These are phyloP conservation scores for Apostichopus parvimensis DNA, from an alignment of 35 echinoderm and acorn worm species.

Conservation along the genomic window DNA sequence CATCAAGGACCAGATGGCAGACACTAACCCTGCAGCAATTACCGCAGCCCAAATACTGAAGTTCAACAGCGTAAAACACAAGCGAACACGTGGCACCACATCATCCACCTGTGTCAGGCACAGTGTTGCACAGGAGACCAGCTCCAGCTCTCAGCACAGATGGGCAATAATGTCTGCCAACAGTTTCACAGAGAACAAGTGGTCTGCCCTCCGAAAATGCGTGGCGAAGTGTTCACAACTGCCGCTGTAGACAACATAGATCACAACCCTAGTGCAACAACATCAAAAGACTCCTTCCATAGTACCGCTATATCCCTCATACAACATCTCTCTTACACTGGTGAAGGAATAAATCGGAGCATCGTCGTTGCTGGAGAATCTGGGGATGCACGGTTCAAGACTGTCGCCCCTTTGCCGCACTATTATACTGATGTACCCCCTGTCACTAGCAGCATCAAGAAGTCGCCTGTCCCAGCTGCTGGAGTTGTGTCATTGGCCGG, in stretches of 20 bases:
- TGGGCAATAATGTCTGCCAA: constrained; percentile 68
- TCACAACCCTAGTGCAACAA: constrained; percentile 57
- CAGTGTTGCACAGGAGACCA: constrained; percentile 15
- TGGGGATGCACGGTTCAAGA: too few relatives aligned
- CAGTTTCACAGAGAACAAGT: constrained; percentile 67
- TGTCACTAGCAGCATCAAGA: background rate
- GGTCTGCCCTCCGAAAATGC: constrained; percentile 67
- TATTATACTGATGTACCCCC: background rate
- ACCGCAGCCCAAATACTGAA: constrained; percentile 45
- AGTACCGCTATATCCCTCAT: constrained; percentile 40
- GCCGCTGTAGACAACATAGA: constrained; percentile 61
- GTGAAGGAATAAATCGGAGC: background rate
- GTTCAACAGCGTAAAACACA: constrained; percentile 56
- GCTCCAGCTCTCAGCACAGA: constrained; percentile 56
- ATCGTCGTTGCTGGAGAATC: background rate
- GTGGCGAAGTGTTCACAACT: constrained; percentile 36
- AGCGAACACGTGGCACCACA: background rate
- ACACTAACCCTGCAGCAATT: constrained; percentile 27
- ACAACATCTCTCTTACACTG: background rate
- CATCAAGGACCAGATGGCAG: constrained; percentile 41
- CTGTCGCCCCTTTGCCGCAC: background rate
- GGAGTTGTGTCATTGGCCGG: too few relatives aligned
- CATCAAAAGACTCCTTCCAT: constrained; percentile 67
- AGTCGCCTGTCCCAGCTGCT: too few relatives aligned
- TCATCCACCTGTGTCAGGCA: constrained; percentile 18